Evolutionary conservation across 2,113 vertebrate genomes (phyloP), one percentile per base, ranked within the genome.

Genomic region (Oryzias curvinotus): DNA sequence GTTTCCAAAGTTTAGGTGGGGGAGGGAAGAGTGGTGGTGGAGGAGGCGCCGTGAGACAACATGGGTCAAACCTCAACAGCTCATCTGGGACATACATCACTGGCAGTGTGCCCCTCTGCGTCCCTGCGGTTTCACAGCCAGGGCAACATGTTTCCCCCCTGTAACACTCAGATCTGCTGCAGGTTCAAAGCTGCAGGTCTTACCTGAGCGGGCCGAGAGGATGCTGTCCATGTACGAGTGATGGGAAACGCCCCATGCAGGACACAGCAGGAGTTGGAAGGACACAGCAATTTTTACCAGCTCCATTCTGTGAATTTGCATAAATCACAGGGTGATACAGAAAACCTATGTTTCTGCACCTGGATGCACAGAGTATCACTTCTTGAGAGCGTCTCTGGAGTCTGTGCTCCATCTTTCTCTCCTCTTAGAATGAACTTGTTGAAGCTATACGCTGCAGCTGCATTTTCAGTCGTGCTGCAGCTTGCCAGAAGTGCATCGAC

Each of bases 21-120:
- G 92, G 95, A n/a, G 94, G 95, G 73, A 95, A 95, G 47, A 97
- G 77, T 0, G 94, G 96, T 0, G 96, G 96, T 0, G 96, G 96
- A 1, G 95, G 96, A 3, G 94, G 94, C 0, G 84, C 82, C 23
- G 91, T 67, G 23, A 95, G 83, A 85, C 93, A 97, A 78, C 93
- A 94, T 0, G 81, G 84, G 57, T 65, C 77, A 68, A 91, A 88
- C 36, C 89, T 86, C 62, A 92, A 86, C 65, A 93, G 93, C 84
- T 92, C 86, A 26, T 92, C 90, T 86, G 90, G 69, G 51, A 91
- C 14, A 14, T 0, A 18, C 8, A 55, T 65, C 19, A 45, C 5
- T 13, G 13, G 17, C 44, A 48, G 16, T 49, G 17, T 30, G 51
- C 15, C 51, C 14, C 10, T n/a, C 59, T 21, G 44, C 57, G 41